Base-by-base conservation (phyloP, 35 echinoderm and acorn worm genomes). In the Stichopus chloronotus region DNA sequence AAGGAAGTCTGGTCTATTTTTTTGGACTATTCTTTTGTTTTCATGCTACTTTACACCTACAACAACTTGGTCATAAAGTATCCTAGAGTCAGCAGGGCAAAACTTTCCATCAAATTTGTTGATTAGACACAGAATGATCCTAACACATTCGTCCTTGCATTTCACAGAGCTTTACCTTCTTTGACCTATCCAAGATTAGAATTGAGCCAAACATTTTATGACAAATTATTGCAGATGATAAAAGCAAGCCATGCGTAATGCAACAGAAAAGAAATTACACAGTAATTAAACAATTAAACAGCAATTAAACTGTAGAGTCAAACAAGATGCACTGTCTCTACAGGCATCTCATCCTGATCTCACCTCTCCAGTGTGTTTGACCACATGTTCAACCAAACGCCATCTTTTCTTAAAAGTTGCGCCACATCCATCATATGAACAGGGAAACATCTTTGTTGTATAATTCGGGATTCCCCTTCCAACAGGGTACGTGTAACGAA, bases 321-420 rank as follows among this genome's bases (percentile, higher is more conserved):
- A 71, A 13, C 11, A 71, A 4, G n/a, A 13, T 71, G 11, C 4
- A 71, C 65, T 71, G n/a, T 11, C 11, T 13, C 2, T 11, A n/a
- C 2, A 2, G n/a, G n/a, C 65, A 11, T 71, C n/a, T n/a, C n/a
- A 13, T 11, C 4, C 65, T 71, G n/a, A 13, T 71, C 77, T 52
- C 55, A 83, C 80, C 53, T 83, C 43, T 56, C 80, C 80, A 55
- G 80, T 83, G 80, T 83, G 80, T 55, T 83, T 52, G 14, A 83
- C 80, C 52, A 54, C 2, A 83, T 83, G 80, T 83, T 83, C 80
- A 9, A 83, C 80, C 9, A 83, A 56, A 43, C 80, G 80, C 80
- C 80, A 83, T 55, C 80, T 83, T 56, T 83, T 83, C 80, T 83
- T 83, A 17, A 83, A 83, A 53, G 80, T 55, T 13, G 80, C 80